phyloP scores from a whole-genome alignment of 2,113 vertebrate species.

The Perognathus longimembris region DNA sequence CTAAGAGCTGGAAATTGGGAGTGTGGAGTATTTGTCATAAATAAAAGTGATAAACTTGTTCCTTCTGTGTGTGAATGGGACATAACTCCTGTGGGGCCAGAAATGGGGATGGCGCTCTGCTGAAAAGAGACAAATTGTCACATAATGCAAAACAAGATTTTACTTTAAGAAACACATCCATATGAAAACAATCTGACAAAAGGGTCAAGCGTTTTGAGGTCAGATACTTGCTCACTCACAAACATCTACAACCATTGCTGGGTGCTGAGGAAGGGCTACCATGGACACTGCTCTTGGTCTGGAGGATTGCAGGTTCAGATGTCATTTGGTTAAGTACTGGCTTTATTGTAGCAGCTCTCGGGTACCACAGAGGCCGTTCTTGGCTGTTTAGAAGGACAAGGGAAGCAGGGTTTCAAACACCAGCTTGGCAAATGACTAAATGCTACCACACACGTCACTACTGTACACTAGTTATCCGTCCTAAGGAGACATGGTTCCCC shows the following conservation, averaged over 20 bases:
- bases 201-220: conserved; percentile 36
- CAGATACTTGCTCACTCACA: not conserved
- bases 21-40: not conserved
- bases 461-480: not conserved
- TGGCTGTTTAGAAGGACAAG: not conserved
- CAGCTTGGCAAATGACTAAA: not conserved
- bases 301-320: not conserved
- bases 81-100: rapidly evolving
- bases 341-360: conserved; percentile 42
- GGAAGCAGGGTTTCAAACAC: not conserved
- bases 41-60: conserved; percentile 58
- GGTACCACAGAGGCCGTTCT: conserved; percentile 81
- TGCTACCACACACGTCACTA: rapidly evolving
- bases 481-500: not conserved
- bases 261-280: not conserved
- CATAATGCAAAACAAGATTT: conserved; percentile 81
- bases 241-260: not conserved
- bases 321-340: not conserved
- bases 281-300: too few species aligned
- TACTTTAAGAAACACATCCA: conserved; percentile 85
- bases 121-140: conserved; percentile 6
- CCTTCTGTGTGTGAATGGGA: not conserved
- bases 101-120: not conserved
- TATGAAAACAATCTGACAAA: conserved; percentile 59
- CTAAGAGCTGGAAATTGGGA: not conserved